Evolutionary conservation across 1,140 invertebrate genomes (phyloP).

Genomic region (Paramacrobiotus metropolitanus): DNA sequence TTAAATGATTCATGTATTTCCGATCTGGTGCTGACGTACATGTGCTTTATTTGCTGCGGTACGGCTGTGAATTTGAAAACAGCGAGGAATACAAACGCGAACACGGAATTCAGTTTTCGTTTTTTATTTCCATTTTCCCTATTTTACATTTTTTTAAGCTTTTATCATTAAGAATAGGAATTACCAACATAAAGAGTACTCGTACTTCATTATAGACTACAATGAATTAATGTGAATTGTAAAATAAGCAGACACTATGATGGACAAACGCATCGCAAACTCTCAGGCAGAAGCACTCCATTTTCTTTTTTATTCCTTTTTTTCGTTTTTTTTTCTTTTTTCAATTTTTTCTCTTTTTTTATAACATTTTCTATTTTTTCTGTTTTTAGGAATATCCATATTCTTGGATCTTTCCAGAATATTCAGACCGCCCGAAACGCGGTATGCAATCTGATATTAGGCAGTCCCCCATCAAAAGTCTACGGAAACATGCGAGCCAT

Average conservation of each 20-base stretch:
- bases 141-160: too few species aligned
- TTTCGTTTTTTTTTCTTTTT: slow-evolving; percentile 1
- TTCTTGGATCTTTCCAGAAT: slow-evolving; percentile 90
- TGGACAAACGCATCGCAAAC: too few species aligned
- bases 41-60: not conserved
- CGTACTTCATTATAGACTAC: too few species aligned
- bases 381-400: slow-evolving; percentile 56
- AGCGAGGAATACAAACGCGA: too few species aligned
- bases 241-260: not conserved
- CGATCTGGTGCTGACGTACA: too few species aligned
- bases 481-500: slow-evolving; percentile 73
- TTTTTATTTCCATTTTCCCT: too few species aligned
- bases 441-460: slow-evolving; percentile 91
- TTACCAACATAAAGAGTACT: too few species aligned
- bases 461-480: slow-evolving; percentile 80
- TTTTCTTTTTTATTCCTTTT: not conserved
- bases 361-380: slow-evolving; percentile 6
- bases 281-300: too few species aligned
- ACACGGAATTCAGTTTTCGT: too few species aligned
- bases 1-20: not conserved
- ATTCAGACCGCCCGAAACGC: slow-evolving; percentile 78
- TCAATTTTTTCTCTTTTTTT: slow-evolving; percentile 8
- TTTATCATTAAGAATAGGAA: too few species aligned
- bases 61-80: not conserved
- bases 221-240: not conserved